These are phyloP conservation scores for Epirrita christyi DNA, from an alignment of 2,888 invertebrate genomes.

Conservation along the genomic window DNA sequence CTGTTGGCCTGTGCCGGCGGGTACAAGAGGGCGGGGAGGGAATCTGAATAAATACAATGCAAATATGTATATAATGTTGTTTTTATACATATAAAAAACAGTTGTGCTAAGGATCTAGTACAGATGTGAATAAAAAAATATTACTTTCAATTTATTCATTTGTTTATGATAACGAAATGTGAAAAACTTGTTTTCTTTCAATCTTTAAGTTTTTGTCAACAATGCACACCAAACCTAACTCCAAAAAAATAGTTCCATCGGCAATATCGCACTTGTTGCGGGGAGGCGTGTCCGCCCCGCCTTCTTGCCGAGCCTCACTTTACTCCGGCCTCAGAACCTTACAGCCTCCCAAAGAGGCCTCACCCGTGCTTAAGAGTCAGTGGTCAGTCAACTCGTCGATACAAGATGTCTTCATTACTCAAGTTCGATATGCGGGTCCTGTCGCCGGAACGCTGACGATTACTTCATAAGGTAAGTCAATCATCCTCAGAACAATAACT, in stretches of 20 bases:
- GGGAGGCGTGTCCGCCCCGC: constrained; percentile 58
- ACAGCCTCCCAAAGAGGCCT: constrained; percentile 10
- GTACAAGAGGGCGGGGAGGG: too few relatives aligned
- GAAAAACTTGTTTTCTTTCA: background rate
- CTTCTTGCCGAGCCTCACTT: constrained; percentile 16
- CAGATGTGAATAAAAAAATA: too few relatives aligned
- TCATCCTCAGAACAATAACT: background rate
- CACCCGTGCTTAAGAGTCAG: background rate
- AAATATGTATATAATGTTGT: too few relatives aligned
- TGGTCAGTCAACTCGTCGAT: background rate
- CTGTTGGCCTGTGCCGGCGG: too few relatives aligned
- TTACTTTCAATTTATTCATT: too few relatives aligned
- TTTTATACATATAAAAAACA: too few relatives aligned
- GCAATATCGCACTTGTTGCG: constrained; percentile 67
- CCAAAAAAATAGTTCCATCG: constrained; percentile 6
- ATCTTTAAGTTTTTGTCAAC: background rate
- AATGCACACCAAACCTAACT: constrained; percentile 26
- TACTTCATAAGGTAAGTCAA: constrained; percentile 75
- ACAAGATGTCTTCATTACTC: constrained; percentile 62
- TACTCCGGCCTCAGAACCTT: constrained; percentile 1
- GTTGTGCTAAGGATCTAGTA: too few relatives aligned
- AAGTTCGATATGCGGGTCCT: constrained; percentile 78
- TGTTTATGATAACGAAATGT: too few relatives aligned
- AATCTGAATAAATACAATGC: too few relatives aligned
- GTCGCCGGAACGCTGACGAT: constrained; percentile 83